A percentile compares a stretch with the other conserved stretches of the same genome.
These are phyloP conservation scores for Prionace glauca DNA, from an alignment of 2,797 vertebrate genomes.

Conservation along the genomic window DNA sequence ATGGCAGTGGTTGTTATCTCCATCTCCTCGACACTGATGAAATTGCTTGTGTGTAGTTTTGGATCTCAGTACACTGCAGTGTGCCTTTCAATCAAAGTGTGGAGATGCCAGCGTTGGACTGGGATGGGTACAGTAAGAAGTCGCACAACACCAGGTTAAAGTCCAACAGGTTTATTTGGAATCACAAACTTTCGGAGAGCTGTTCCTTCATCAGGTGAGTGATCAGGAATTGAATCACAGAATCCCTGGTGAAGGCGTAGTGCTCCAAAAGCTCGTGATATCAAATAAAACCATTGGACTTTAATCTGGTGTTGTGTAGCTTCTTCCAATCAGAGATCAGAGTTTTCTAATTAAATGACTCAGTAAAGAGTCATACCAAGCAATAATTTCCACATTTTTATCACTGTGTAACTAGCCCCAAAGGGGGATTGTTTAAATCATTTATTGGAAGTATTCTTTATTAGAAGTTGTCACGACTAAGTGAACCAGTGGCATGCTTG, in stretches of 20 bases:
- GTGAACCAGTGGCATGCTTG: not conserved
- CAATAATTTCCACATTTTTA: not conserved
- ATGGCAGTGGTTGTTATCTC: not conserved
- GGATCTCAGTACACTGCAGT: not conserved
- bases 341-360: constrained; percentile 1
- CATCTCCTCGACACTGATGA: not conserved
- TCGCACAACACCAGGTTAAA: too few species aligned
- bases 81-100: not conserved
- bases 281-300: too few species aligned
- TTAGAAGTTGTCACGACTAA: not conserved
- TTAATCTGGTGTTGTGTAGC: too few species aligned
- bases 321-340: not conserved
- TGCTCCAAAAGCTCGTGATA: too few species aligned
- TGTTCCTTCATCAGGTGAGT: too few species aligned
- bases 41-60: not conserved
- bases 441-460: not conserved
- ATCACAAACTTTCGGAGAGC: too few species aligned
- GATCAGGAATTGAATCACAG: too few species aligned
- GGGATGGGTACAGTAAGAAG: too few species aligned
- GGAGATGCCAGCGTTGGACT: too few species aligned
- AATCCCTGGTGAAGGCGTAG: too few species aligned
- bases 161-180: too few species aligned
- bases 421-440: not conserved
- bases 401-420: not conserved
- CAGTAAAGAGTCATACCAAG: not conserved